A percentile compares a stretch with the other conserved stretches of the same genome.
Conservation (phyloP, 2,113 vertebrate species). For the Podarcis raffonei region DNA sequence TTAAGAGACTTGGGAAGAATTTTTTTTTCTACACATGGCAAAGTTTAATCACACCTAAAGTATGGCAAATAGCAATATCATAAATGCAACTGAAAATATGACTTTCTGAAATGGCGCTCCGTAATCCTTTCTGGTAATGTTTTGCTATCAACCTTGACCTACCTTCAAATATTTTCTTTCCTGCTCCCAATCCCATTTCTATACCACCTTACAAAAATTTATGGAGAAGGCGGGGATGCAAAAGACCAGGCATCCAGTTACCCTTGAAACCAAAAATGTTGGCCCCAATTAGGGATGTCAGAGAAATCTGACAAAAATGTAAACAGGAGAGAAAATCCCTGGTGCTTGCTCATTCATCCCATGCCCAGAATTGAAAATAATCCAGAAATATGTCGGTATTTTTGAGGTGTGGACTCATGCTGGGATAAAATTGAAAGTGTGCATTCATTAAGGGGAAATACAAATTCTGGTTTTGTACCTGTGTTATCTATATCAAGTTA, state of each 20-base stretch:
- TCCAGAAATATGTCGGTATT: too few relatives aligned
- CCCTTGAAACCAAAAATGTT: background rate
- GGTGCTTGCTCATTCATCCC: too few relatives aligned
- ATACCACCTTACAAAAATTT: background rate
- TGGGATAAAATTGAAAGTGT: background rate
- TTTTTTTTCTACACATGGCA: constrained; percentile 17
- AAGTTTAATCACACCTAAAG: constrained; percentile 6
- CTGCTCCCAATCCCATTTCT: background rate
- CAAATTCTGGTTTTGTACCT: too few relatives aligned
- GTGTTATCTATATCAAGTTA: too few relatives aligned
- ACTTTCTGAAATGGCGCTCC: background rate
- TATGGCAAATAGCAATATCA: constrained; percentile 22
- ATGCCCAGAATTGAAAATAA: too few relatives aligned
- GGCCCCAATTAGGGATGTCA: background rate
- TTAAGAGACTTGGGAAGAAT: background rate
- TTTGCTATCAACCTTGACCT: background rate
- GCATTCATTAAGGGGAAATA: background rate
- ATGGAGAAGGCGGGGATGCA: background rate
- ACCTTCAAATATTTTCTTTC: background rate
- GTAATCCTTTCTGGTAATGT: background rate
- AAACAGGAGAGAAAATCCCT: too few relatives aligned
- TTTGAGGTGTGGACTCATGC: background rate
- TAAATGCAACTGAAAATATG: constrained; percentile 16
- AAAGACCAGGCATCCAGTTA: background rate
- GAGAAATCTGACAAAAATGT: background rate